Evolutionary conservation across 2,888 invertebrate species (phyloP).

Genomic region (Nomada goodeniana): DNA sequence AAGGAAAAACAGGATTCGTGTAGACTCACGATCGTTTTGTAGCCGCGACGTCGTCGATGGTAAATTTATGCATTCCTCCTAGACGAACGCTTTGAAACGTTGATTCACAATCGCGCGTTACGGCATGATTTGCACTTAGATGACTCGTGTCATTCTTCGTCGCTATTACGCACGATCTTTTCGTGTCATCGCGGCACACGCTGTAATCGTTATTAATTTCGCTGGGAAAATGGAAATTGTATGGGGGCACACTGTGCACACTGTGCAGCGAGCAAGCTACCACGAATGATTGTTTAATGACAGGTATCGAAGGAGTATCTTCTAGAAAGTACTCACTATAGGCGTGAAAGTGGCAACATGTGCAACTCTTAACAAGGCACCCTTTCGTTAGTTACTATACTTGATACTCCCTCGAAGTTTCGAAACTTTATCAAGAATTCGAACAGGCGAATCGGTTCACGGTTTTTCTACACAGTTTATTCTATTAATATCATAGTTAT

Average conservation of each 20-base stretch:
- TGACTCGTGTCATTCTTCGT: slow-evolving; percentile 46
- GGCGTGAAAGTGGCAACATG: neutral
- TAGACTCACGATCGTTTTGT: neutral
- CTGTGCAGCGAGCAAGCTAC: neutral
- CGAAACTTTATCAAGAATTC: no score
- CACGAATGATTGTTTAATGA: slow-evolving; percentile 1
- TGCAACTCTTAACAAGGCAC: slow-evolving; percentile 7
- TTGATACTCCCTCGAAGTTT: no score
- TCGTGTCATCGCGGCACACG: slow-evolving; percentile 24
- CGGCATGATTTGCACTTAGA: slow-evolving; percentile 25
- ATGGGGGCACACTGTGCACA: neutral
- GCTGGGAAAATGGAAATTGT: slow-evolving; percentile 13
- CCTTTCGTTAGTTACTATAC: slow-evolving; percentile 1
- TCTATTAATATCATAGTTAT: no score
- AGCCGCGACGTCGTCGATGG: neutral
- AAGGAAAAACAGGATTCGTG: neutral
- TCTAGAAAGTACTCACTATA: slow-evolving; percentile 3
- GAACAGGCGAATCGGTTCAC: no score
- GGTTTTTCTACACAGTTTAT: no score
- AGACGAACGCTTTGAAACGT: slow-evolving; percentile 15
- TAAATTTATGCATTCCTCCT: slow-evolving; percentile 34
- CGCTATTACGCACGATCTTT: slow-evolving; percentile 40
- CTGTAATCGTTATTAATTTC: slow-evolving; percentile 32
- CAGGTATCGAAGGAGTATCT: neutral
- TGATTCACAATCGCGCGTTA: slow-evolving; percentile 42